A percentile compares a stretch with the other conserved stretches of the same genome.
These are phyloP conservation scores for Syndactyla subalaris DNA, from an alignment of 2,797 vertebrate genomes.

Conservation along the genomic window DNA sequence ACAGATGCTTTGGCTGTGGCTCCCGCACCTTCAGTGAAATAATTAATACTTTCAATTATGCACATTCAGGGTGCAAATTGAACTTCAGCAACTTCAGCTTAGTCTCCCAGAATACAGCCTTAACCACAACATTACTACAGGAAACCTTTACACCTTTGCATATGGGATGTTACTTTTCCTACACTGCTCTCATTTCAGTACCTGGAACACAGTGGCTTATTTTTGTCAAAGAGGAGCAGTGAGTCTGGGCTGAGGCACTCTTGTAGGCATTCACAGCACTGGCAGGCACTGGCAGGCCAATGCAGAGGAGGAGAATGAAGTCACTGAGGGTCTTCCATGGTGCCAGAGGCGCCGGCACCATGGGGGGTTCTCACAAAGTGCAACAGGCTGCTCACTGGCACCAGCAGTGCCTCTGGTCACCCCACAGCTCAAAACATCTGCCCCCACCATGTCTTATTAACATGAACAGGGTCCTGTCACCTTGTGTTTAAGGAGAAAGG, in stretches of 20 bases:
- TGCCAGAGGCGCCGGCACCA: rapidly evolving
- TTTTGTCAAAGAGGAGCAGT: not conserved
- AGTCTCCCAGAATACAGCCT: not conserved
- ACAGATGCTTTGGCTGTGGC: not conserved
- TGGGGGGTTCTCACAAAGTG: not conserved
- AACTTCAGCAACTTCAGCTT: not conserved
- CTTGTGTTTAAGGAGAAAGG: not conserved
- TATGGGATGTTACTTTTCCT: not conserved
- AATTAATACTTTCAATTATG: not conserved
- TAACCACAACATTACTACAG: not conserved
- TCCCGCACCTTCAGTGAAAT: not conserved
- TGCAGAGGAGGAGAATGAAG: not conserved
- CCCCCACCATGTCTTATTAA: rapidly evolving
- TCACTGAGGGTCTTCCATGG: rapidly evolving
- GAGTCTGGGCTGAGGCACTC: not conserved
- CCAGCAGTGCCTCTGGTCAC: rapidly evolving
- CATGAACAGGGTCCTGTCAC: not conserved
- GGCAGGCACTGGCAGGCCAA: not conserved
- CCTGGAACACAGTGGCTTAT: rapidly evolving
- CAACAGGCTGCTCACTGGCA: rapidly evolving
- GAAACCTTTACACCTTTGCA: not conserved
- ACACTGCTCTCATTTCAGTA: not conserved
- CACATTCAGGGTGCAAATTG: not conserved
- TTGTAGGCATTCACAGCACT: rapidly evolving
- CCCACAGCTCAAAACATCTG: no score